Conservation (phyloP, 92 coral and sea anemone genomes). For the Epizoanthus stellaris region DNA sequence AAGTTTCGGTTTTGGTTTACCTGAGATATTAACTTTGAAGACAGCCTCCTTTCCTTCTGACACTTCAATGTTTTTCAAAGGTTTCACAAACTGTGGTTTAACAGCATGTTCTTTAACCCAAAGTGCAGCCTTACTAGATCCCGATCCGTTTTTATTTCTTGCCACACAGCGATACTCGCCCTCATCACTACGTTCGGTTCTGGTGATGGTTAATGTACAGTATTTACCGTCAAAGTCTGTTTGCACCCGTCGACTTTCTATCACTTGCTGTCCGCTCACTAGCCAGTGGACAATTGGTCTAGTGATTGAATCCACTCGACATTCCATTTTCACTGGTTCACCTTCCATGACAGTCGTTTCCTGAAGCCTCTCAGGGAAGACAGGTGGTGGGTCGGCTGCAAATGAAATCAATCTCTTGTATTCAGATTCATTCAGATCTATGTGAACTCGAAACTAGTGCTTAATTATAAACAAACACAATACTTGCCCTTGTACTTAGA, state of each 20-base stretch:
- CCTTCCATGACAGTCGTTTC: constrained; percentile 86
- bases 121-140: constrained; percentile 75
- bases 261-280: constrained; percentile 76
- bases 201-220: constrained; percentile 75
- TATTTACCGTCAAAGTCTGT: constrained; percentile 77
- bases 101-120: constrained; percentile 71
- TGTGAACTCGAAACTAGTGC: too few relatives aligned
- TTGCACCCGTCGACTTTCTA: constrained; percentile 72
- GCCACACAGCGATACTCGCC: constrained; percentile 90
- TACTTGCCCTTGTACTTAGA: too few relatives aligned
- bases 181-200: constrained; percentile 69
- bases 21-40: constrained; percentile 77
- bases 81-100: constrained; percentile 75
- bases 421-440: too few relatives aligned
- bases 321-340: constrained; percentile 68
- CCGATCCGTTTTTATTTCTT: constrained; percentile 86
- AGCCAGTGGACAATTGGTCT: constrained; percentile 86
- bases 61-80: constrained; percentile 76
- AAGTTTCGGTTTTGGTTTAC: constrained; percentile 81
- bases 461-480: too few relatives aligned
- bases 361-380: constrained; percentile 78
- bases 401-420: background rate
- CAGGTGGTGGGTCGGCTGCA: constrained; percentile 63
- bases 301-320: constrained; percentile 79
- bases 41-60: constrained; percentile 81